Percentiles rank a stretch among this genome's conserved stretches.
phyloP scores from a whole-genome alignment of 1,140 invertebrate genomes.

The Cecropterus lyciades region DNA sequence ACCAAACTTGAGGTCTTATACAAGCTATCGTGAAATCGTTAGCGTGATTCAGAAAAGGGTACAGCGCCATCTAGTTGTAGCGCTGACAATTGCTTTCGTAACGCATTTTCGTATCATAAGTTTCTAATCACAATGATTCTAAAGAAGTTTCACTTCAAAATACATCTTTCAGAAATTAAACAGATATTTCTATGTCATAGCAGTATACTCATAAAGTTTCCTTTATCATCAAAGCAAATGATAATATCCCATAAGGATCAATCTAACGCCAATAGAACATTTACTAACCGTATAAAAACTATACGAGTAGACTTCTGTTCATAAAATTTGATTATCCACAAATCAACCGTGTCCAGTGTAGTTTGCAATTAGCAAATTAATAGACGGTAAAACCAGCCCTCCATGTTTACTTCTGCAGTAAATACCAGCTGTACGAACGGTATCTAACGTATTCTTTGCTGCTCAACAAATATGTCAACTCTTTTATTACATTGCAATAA shows the following conservation, averaged over 20 bases:
- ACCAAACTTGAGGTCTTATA: too few species aligned
- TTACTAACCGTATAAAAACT: background rate
- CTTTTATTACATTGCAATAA: background rate
- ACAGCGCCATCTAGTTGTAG: too few species aligned
- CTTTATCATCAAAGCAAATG: too few species aligned
- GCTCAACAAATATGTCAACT: background rate
- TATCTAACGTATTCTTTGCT: background rate
- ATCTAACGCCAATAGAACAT: background rate
- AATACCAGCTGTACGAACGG: constrained; percentile 3
- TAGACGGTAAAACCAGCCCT: constrained; percentile 31
- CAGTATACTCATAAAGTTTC: too few species aligned
- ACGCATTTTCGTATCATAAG: too few species aligned
- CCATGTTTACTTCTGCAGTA: constrained; percentile 31
- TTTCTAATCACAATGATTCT: too few species aligned
- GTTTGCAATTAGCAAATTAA: constrained; percentile 37
- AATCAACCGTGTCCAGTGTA: constrained; percentile 21
- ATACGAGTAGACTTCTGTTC: background rate
- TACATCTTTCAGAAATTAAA: too few species aligned
- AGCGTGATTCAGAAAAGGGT: too few species aligned
- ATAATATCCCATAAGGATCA: background rate
- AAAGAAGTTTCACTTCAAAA: too few species aligned
- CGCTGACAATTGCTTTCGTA: too few species aligned
- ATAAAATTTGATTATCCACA: constrained; percentile 29
- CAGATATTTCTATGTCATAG: too few species aligned
- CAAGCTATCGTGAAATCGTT: too few species aligned